A percentile compares a stretch with the other conserved stretches of the same genome.
phyloP scores from a whole-genome alignment of 1,140 invertebrate species.

The Bombus waltoni region DNA sequence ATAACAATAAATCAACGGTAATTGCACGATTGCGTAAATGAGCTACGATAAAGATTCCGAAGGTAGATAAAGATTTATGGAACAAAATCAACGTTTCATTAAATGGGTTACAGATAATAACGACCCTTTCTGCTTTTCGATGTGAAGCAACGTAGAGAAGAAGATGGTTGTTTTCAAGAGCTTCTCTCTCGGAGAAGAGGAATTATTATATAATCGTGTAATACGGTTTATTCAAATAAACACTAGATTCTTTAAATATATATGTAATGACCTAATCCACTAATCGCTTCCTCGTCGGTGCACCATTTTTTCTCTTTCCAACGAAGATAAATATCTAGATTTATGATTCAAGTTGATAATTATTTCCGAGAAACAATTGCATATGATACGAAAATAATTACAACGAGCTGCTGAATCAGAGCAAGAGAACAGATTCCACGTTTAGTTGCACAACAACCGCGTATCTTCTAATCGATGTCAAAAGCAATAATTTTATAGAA shows the following conservation, averaged over 20 bases:
- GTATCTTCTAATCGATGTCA: not conserved
- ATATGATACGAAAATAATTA: not conserved
- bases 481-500: constrained; percentile 23
- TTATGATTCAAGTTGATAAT: not conserved
- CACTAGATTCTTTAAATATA: not conserved
- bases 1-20: no score
- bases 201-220: no score
- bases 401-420: not conserved
- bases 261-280: not conserved
- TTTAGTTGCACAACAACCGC: not conserved
- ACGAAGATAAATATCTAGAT: not conserved
- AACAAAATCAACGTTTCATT: no score
- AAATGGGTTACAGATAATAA: no score
- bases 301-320: no score
- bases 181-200: no score
- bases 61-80: no score
- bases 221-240: not conserved
- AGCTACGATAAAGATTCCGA: no score
- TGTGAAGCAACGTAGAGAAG: no score
- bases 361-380: constrained; percentile 11
- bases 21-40: no score
- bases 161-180: no score
- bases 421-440: not conserved
- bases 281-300: not conserved
- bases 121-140: no score